Conservation (phyloP, 1,140 invertebrate genomes). For the Solenopsis fugax region DNA sequence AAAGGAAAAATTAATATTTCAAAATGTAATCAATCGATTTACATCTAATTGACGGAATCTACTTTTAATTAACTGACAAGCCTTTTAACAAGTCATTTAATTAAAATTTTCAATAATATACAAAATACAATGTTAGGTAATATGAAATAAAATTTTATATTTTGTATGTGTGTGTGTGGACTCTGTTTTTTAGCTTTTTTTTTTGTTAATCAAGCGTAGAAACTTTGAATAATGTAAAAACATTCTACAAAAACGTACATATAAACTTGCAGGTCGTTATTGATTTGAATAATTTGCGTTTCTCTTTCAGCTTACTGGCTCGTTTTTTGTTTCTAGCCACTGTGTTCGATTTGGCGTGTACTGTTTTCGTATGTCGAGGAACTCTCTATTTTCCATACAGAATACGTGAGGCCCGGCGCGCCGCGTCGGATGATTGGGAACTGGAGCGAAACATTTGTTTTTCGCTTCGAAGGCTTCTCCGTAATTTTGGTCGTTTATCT, state of each 20-base stretch:
- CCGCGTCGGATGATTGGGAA: slow-evolving; percentile 71
- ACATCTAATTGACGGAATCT: neutral
- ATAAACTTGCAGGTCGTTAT: slow-evolving; percentile 13
- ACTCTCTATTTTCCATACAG: slow-evolving; percentile 66
- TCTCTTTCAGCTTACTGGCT: neutral
- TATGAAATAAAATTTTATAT: neutral
- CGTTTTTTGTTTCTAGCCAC: neutral
- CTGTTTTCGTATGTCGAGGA: slow-evolving; percentile 43
- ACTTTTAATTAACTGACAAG: neutral
- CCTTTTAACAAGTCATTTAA: neutral
- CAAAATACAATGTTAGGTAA: neutral
- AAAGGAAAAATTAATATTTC: slow-evolving; percentile 9
- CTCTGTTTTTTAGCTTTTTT: neutral
- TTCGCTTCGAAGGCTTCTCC: slow-evolving; percentile 72
- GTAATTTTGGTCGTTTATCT: slow-evolving; percentile 74
- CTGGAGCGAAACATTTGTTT: slow-evolving; percentile 74
- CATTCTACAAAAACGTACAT: neutral
- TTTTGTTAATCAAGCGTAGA: neutral
- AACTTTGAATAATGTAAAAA: slow-evolving; percentile 9
- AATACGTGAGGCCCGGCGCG: slow-evolving; percentile 34
- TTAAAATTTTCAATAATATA: neutral
- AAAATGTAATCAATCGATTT: slow-evolving; percentile 2
- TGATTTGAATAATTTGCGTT: slow-evolving; percentile 21
- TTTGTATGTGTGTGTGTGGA: too few relatives aligned
- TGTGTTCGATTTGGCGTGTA: slow-evolving; percentile 25